Evolutionary conservation across 2,888 invertebrate species (phyloP).

Genomic region (Cloeon dipterum): DNA sequence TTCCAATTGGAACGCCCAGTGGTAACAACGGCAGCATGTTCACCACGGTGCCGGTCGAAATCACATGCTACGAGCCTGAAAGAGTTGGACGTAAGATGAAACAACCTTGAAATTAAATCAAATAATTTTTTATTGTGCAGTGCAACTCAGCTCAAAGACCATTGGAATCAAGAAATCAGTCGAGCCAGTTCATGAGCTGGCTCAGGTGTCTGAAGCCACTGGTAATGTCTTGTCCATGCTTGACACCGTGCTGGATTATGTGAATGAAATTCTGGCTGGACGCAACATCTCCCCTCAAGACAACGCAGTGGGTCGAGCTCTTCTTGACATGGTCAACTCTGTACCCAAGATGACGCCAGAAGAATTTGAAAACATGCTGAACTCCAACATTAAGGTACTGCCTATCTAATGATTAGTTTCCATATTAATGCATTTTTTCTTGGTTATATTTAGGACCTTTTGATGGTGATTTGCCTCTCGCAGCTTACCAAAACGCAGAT

Average conservation of each 20-base stretch:
- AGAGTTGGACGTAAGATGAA: slow-evolving; percentile 32
- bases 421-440: background rate
- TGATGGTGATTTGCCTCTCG: slow-evolving; percentile 92
- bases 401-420: background rate
- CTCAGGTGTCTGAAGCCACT: slow-evolving; percentile 72
- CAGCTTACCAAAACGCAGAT: slow-evolving; percentile 92
- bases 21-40: slow-evolving; percentile 91
- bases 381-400: slow-evolving; percentile 83
- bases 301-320: slow-evolving; percentile 71
- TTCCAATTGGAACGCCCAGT: slow-evolving; percentile 79
- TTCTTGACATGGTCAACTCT: slow-evolving; percentile 75
- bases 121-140: slow-evolving; percentile 13
- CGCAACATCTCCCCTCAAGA: slow-evolving; percentile 38
- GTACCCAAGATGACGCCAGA: slow-evolving; percentile 78
- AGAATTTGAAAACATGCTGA: slow-evolving; percentile 85
- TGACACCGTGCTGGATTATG: slow-evolving; percentile 53
- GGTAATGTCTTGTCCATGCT: slow-evolving; percentile 49
- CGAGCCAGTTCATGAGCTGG: slow-evolving; percentile 43
- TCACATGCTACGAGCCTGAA: slow-evolving; percentile 82
- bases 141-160: slow-evolving; percentile 65
- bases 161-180: slow-evolving; percentile 32
- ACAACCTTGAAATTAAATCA: background rate
- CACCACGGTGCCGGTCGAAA: slow-evolving; percentile 77
- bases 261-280: slow-evolving; percentile 76
- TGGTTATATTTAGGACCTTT: slow-evolving; percentile 38